Conservation (phyloP, 2,888 invertebrate genomes). For the Lasius fuliginosus region DNA sequence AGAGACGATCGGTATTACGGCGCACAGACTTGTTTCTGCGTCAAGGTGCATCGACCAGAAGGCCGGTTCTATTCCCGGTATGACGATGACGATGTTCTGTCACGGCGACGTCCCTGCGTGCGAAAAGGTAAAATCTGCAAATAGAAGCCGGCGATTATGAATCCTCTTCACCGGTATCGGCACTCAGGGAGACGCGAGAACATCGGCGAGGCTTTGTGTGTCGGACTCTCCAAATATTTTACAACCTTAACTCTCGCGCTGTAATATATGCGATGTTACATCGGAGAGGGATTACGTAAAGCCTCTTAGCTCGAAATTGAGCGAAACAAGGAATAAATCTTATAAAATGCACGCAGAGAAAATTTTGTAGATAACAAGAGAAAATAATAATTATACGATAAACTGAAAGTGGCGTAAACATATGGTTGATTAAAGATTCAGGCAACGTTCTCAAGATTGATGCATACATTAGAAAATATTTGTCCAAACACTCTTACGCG, state of each 20-base stretch:
- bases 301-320: conserved; percentile 1
- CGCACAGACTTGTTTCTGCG: conserved; percentile 66
- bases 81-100: conserved; percentile 67
- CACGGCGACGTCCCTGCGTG: conserved; percentile 49
- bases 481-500: not conserved
- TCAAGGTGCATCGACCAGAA: conserved; percentile 69
- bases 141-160: conserved; percentile 66
- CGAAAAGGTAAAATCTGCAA: conserved; percentile 59
- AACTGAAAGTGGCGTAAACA: not conserved
- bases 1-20: conserved; percentile 61
- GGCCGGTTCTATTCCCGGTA: conserved; percentile 76
- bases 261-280: conserved; percentile 5
- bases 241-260: not conserved
- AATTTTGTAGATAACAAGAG: not conserved
- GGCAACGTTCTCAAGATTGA: not conserved
- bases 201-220: not conserved
- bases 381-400: not conserved
- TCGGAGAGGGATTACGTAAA: conserved; percentile 19
- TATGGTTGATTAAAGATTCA: conserved; percentile 9
- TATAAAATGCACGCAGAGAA: not conserved
- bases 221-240: conserved; percentile 18
- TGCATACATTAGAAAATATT: not conserved
- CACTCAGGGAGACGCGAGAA: conserved; percentile 7
- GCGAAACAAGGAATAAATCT: not conserved
- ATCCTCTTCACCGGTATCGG: conserved; percentile 58